Evolutionary conservation across 2,888 invertebrate species (phyloP), one percentile per base, ranked within the genome.

Genomic region (Melieria picta): DNA sequence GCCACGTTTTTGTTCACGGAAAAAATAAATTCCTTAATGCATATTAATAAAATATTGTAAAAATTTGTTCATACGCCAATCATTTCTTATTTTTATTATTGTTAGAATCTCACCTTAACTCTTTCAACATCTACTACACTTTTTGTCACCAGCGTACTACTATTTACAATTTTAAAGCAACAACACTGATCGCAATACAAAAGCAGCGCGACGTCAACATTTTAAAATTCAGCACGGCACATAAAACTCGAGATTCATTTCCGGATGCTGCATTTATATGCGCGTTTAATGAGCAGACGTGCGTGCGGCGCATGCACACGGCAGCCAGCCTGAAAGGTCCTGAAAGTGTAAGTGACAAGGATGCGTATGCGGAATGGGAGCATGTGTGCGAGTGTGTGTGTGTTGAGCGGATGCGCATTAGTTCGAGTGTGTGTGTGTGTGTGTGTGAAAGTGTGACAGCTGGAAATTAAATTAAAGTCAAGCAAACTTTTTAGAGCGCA

Each of bases 231-330:
- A 65, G 60, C 64, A 66, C 72, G 55, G 7, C 67, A 64, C 72
- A 60, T 46, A 65, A 68, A 72, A 72, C 64, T 72, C 60, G 68
- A 72, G 68, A 68, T 72, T 72, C 72, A 72, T 72, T 72, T 65
- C 55, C 65, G 65, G 13, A 61, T 60, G 71, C 61, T 74, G 71
- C 72, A 73, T 72, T 72, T 73, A 69, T 70, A 71, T 75, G 75
- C 73, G 76, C 72, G 74, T 78, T 77, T 77, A 77, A 77, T 72
- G 76, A 69, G 71, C 72, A 71, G 71, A 76, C 78, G 76, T 78
- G 77, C 76, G 75, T 77, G 63, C 61, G 65, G 57, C 65, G 57
- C 67, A 71, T 46, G 61, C 13, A 9, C 65, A 62, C 48, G 48
- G 43, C 4, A 9, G 43, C 3, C 10, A 55, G 45, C 55, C 56